Evolutionary conservation across 2,797 vertebrate genomes (phyloP).

Genomic region (Cynopterus sphinx): DNA sequence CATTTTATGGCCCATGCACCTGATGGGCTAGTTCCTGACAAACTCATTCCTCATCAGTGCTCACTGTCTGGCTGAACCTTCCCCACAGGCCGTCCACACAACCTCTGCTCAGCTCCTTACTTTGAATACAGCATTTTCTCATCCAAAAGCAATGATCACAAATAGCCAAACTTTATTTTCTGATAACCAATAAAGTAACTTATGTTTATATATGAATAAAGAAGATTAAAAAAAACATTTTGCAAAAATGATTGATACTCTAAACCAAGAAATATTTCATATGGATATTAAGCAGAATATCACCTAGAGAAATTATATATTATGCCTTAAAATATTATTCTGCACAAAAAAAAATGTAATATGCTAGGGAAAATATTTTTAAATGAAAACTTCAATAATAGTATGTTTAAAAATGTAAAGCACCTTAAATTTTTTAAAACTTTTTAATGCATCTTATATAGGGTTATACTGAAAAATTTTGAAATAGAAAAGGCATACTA

Average conservation of each 20-base stretch:
- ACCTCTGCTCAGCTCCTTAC: not conserved
- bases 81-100: not conserved
- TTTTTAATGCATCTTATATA: not conserved
- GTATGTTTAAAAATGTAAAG: not conserved
- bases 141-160: not conserved
- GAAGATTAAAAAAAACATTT: not conserved
- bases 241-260: slow-evolving; percentile 25
- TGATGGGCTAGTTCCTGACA: slow-evolving; percentile 65
- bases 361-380: not conserved
- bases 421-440: slow-evolving; percentile 14
- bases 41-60: not conserved
- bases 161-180: not conserved
- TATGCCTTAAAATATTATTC: not conserved
- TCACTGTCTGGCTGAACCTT: not conserved
- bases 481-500: not conserved
- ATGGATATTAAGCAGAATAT: not conserved
- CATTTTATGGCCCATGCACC: slow-evolving; percentile 64
- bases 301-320: not conserved
- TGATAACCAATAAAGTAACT: not conserved
- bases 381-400: not conserved
- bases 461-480: not conserved
- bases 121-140: not conserved
- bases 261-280: slow-evolving; percentile 47
- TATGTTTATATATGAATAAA: not conserved
- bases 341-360: not conserved